Percentiles rank a stretch among this genome's conserved stretches.
phyloP scores from a whole-genome alignment of 2,113 vertebrate genomes.

The Coptodon bakossiorum region DNA sequence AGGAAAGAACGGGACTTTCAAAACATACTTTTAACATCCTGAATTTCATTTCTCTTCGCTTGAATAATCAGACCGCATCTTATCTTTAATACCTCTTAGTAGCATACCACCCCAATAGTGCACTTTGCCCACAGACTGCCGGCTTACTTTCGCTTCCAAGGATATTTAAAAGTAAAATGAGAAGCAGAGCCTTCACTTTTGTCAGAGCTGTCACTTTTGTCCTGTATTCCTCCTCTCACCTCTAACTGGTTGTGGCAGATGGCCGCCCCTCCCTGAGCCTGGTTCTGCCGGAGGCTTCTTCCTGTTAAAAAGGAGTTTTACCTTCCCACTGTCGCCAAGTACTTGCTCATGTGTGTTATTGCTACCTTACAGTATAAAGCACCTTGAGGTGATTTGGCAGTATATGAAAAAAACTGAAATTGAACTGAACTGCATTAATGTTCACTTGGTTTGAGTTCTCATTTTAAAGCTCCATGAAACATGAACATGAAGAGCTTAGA shows the following conservation, averaged over 20 bases:
- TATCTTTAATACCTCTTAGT: neutral
- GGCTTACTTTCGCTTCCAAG: neutral
- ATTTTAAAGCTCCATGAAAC: neutral
- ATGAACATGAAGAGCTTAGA: neutral
- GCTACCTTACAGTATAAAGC: neutral
- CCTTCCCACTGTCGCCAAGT: neutral
- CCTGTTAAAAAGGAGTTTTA: neutral
- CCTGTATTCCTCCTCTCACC: neutral
- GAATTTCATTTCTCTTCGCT: neutral
- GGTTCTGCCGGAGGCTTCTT: accelerated
- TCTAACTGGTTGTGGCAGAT: neutral
- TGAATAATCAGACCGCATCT: neutral
- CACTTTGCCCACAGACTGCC: neutral
- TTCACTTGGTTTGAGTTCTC: neutral
- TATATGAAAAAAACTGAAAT: neutral
- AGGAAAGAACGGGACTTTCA: neutral
- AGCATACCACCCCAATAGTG: neutral
- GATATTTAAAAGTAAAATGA: neutral
- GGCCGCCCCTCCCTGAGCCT: neutral
- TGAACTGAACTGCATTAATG: neutral
- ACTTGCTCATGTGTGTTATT: neutral
- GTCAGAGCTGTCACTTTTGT: neutral
- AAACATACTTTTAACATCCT: neutral
- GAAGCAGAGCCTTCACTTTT: neutral
- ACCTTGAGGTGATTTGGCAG: neutral